Conservation (phyloP, 2,113 vertebrate species). For the Excalfactoria chinensis region DNA sequence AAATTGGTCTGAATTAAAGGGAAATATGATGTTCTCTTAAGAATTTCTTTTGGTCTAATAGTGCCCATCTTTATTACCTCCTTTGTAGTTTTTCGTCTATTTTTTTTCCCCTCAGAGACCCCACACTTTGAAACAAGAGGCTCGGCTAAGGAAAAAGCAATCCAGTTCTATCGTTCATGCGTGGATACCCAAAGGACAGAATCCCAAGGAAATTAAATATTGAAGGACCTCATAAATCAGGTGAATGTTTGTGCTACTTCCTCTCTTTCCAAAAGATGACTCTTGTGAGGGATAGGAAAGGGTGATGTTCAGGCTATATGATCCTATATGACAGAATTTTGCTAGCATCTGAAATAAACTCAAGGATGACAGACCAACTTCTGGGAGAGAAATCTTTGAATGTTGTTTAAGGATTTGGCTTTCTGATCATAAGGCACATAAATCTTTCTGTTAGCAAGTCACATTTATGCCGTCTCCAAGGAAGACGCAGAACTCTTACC, state of each 20-base stretch:
- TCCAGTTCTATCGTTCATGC: conserved; percentile 86
- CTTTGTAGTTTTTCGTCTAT: background rate
- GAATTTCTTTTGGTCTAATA: background rate
- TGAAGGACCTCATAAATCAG: conserved; percentile 84
- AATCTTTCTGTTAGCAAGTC: background rate
- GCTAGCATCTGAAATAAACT: background rate
- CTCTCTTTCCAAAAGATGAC: background rate
- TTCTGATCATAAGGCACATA: background rate
- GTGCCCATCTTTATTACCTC: background rate
- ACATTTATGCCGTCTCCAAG: background rate
- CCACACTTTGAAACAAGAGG: background rate
- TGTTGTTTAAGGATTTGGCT: background rate
- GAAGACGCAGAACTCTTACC: background rate
- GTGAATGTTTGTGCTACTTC: conserved; percentile 68
- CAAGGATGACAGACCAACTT: background rate
- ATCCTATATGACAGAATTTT: background rate
- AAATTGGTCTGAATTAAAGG: background rate
- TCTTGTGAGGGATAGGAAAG: background rate
- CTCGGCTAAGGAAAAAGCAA: conserved; percentile 84
- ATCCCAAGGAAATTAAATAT: conserved; percentile 77
- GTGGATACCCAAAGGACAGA: conserved; percentile 84
- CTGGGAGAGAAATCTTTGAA: background rate
- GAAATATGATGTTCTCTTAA: background rate
- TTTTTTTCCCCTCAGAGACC: conserved; percentile 69
- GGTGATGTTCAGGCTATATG: background rate